Evolutionary conservation across 2,113 vertebrate species (phyloP), one percentile per base, ranked within the genome.

Genomic region (Lagopus leucura): DNA sequence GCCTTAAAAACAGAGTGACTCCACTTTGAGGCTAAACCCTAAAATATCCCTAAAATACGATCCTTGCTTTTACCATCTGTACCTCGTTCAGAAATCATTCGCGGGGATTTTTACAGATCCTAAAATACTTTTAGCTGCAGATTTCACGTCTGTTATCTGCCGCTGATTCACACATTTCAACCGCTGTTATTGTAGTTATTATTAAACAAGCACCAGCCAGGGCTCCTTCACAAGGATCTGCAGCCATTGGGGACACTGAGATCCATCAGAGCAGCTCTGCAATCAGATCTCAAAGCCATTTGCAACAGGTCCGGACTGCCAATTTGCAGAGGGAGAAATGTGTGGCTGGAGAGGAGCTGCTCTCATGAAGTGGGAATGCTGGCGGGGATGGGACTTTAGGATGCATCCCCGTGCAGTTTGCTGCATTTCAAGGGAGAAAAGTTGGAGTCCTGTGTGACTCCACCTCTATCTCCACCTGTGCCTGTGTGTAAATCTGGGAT

Each of bases 401-500:
- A 54, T 52, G 70, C 21, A 1, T 40, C 21, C n/a, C 30, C 0
- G 0, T 6, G 3, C 27, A 21, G 55, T 17, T 34, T 13, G 54
- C 21, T 20, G 2, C 0, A 0, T 50, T 70, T 43, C 30, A 13
- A 63, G 20, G 64, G 11, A 43, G 9, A 30, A 20, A 0, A 5
- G 2, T 1, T 7, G 25, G 2, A 2, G 6, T 8, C 66, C 36
- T 13, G 22, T 2, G 2, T 48, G 21, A 47, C 57, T 78, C 8
- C 11, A 61, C 28, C 48, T 40, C 54, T 48, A 32, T 8, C 43
- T 54, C 73, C 52, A 2, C 7, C 1, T 7, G 0, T 2, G 16
- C 16, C 4, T 5, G 30, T 1, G 57, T 61, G 34, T 34, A 79
- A 63, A 82, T 5, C 36, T 0, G 0, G 57, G 67, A 4, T n/a